Percentiles rank a stretch among this genome's conserved stretches.
Conservation (phyloP, 2,888 invertebrate species). For the Buathra laborator region DNA sequence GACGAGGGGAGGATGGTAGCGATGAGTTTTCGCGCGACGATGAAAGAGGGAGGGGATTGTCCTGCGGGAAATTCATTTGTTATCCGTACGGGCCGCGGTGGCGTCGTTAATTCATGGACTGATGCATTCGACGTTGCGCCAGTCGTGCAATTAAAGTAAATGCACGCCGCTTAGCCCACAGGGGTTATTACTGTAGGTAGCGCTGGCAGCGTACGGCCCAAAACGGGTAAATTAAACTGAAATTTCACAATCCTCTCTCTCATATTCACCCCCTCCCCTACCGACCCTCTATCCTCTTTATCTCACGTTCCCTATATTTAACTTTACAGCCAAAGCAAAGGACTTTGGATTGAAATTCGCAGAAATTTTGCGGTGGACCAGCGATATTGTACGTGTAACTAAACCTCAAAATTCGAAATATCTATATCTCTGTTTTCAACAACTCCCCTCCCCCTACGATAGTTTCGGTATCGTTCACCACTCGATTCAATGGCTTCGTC, state of each 20-base stretch:
- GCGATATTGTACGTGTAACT: slow-evolving; percentile 33
- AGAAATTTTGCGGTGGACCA: not conserved
- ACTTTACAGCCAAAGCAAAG: slow-evolving; percentile 13
- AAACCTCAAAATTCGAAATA: slow-evolving; percentile 33
- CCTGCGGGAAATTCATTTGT: slow-evolving; percentile 60
- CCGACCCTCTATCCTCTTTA: not conserved
- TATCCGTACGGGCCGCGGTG: slow-evolving; percentile 31
- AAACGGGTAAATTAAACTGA: slow-evolving; percentile 52
- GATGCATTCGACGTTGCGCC: slow-evolving; percentile 56
- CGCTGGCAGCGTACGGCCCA: slow-evolving; percentile 34
- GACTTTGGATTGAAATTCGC: slow-evolving; percentile 47
- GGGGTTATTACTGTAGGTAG: slow-evolving; percentile 55
- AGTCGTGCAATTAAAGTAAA: slow-evolving; percentile 60
- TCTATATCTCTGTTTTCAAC: slow-evolving; percentile 27
- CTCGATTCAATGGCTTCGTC: not conserved
- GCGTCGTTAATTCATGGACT: slow-evolving; percentile 57
- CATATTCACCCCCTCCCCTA: not conserved
- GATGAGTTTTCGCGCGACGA: slow-evolving; percentile 28
- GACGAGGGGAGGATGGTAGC: slow-evolving; percentile 20
- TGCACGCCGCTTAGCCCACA: slow-evolving; percentile 55
- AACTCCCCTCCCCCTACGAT: not conserved
- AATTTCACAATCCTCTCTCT: slow-evolving; percentile 26
- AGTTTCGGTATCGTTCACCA: not conserved
- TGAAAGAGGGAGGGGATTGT: not conserved
- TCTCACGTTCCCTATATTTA: not conserved